phyloP scores from a whole-genome alignment of 2,888 invertebrate genomes.

The Sinodicranocentrus sp. region DNA sequence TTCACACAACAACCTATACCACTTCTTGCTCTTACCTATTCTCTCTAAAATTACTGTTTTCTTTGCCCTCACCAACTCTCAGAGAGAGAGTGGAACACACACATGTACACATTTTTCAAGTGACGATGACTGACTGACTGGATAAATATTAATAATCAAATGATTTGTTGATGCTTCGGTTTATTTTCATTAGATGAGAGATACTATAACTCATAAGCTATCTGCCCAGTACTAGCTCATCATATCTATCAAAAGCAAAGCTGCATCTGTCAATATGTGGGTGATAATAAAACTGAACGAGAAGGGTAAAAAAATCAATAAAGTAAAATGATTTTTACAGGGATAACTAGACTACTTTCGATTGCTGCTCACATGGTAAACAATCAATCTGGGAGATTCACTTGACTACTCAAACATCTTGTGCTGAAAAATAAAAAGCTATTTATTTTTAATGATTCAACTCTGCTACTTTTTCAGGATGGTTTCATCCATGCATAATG shows the following conservation, averaged over 20 bases:
- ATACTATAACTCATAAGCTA: neutral
- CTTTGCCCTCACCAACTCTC: neutral
- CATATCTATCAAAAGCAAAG: slow-evolving; percentile 5
- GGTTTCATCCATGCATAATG: no score
- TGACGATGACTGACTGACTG: slow-evolving; percentile 14
- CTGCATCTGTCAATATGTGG: neutral
- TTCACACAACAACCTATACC: neutral
- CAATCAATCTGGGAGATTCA: no score
- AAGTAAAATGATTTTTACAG: no score
- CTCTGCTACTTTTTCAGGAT: no score
- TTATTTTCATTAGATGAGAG: slow-evolving; percentile 11
- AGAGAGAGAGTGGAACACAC: no score
- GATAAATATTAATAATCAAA: slow-evolving; percentile 27
- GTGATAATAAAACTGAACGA: neutral
- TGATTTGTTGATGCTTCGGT: slow-evolving; percentile 14
- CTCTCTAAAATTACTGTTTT: neutral
- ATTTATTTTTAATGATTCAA: no score
- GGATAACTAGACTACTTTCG: no score
- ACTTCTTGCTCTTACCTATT: neutral
- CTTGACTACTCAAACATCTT: no score
- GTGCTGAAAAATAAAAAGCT: no score
- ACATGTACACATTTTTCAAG: neutral
- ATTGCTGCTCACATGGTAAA: no score
- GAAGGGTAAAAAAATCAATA: neutral
- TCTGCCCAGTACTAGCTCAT: neutral